phyloP scores from a whole-genome alignment of 2,888 invertebrate genomes.

The Polyommatus iphigenia region DNA sequence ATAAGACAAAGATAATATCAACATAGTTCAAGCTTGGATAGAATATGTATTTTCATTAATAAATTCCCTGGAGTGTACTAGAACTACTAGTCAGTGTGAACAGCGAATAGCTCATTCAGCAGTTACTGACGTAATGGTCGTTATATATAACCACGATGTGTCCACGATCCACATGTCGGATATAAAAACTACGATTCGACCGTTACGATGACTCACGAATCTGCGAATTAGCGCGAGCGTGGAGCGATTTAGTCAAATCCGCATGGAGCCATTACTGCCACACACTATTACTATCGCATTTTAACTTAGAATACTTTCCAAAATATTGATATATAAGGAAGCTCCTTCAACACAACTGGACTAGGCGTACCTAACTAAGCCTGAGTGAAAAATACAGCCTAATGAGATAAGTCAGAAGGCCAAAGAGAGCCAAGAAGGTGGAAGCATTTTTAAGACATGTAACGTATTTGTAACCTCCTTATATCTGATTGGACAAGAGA shows the following conservation, averaged over 20 bases:
- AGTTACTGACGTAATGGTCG: not conserved
- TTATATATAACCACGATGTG: slow-evolving; percentile 18
- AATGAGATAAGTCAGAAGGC: not conserved
- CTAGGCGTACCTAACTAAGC: not conserved
- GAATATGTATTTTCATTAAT: not conserved
- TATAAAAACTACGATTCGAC: slow-evolving; percentile 7
- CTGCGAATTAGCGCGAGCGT: not conserved
- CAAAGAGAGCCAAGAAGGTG: not conserved
- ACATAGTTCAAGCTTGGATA: no score
- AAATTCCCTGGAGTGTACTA: not conserved
- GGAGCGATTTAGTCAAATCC: slow-evolving; percentile 10
- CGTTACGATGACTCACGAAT: slow-evolving; percentile 17
- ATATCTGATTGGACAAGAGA: not conserved
- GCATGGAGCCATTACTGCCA: not conserved
- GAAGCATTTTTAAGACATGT: not conserved
- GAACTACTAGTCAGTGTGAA: not conserved
- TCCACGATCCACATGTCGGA: slow-evolving; percentile 6
- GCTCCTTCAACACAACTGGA: no score
- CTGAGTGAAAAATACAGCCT: not conserved
- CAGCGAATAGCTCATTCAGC: not conserved
- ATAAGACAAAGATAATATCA: no score
- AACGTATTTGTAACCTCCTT: not conserved
- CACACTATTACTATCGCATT: not conserved
- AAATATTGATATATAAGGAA: not conserved
- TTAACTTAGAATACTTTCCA: not conserved